Base-by-base conservation (phyloP, 2,888 invertebrate species). In the Tetropium fuscum region DNA sequence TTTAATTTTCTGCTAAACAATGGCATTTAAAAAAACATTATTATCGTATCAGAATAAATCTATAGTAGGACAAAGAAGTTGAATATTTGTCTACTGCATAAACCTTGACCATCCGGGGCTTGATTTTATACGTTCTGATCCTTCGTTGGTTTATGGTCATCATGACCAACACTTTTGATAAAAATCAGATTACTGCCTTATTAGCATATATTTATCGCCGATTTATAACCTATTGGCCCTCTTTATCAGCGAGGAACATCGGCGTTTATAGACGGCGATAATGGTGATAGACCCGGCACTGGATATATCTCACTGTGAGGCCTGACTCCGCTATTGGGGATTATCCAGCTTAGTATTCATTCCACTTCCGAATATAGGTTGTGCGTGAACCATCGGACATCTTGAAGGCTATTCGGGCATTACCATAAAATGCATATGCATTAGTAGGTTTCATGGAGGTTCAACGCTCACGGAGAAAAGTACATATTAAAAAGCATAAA, bases 391-490 rank as follows among this genome's bases (percentile, higher is more conserved):
- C 36, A 22, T 25, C 15, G 36, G 49, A 49, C 49, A 49, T 38
- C 49, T 49, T 20, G 22, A 38, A 11, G 41, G 22, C 18, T 19
- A 34, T 22, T 36, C 13, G 38, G 10, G 7, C 10, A 49, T 49
- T 49, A 38, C 13, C 49, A 49, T 49, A 49, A 49, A 49, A 49
- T 36, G 49, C 36, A 36, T 34, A 49, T 49, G 18, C 18, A 49
- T 49, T 36, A 49, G 19, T 20, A 18, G 6, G 19, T 22, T 43
- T 22, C 11, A 10, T 22, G 11, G 41, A 43, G 13, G 41, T 41
- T 19, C 20, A 4, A 8, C 30, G 10, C 15, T 15, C 6, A 34
- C 15, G 32, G 3, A 7, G 40, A 25, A 13, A 20, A n/a, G n/a
- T n/a, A n/a, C n/a, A n/a, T n/a, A n/a, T n/a, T n/a, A n/a, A 20